Evolutionary conservation across 2,113 vertebrate species (phyloP).

Genomic region (Erythrolamprus reginae): DNA sequence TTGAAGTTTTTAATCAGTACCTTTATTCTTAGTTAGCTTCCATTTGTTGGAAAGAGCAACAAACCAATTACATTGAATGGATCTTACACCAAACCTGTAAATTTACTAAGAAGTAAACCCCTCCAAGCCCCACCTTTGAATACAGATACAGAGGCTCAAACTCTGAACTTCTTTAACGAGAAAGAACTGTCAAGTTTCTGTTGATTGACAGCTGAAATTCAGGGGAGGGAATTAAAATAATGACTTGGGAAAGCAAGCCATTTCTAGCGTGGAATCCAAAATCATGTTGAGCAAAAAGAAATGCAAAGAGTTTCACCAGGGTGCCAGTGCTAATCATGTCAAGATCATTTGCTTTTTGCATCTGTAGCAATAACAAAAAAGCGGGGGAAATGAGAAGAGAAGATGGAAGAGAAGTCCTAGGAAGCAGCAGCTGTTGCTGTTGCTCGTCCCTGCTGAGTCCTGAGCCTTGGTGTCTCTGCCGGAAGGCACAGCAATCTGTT

Average conservation of each 20-base stretch:
- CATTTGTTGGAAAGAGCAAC: background rate
- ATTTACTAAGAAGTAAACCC: background rate
- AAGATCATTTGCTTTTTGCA: constrained; percentile 54
- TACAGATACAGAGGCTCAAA: background rate
- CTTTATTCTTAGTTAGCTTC: background rate
- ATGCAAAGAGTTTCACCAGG: constrained; percentile 26
- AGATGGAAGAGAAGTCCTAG: constrained; percentile 63
- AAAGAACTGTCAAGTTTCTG: background rate
- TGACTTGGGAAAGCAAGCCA: constrained; percentile 4
- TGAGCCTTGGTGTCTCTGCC: constrained; percentile 54
- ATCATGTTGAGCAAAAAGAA: constrained; percentile 27
- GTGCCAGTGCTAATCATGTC: constrained; percentile 57
- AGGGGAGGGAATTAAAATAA: constrained; percentile 2
- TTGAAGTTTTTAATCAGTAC: background rate
- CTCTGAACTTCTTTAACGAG: background rate
- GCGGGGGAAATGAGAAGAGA: constrained; percentile 42
- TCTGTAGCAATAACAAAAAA: constrained; percentile 41
- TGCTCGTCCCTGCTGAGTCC: constrained; percentile 70
- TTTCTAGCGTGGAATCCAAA: constrained; percentile 14
- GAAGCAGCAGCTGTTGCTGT: constrained; percentile 79
- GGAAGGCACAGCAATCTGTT: constrained; percentile 71
- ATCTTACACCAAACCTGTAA: background rate
- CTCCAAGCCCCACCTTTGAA: background rate
- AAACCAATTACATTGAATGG: background rate
- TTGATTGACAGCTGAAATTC: background rate